Percentiles rank a stretch among this genome's conserved stretches.
phyloP scores from a whole-genome alignment of 2,113 vertebrate genomes.

The Panurus biarmicus region DNA sequence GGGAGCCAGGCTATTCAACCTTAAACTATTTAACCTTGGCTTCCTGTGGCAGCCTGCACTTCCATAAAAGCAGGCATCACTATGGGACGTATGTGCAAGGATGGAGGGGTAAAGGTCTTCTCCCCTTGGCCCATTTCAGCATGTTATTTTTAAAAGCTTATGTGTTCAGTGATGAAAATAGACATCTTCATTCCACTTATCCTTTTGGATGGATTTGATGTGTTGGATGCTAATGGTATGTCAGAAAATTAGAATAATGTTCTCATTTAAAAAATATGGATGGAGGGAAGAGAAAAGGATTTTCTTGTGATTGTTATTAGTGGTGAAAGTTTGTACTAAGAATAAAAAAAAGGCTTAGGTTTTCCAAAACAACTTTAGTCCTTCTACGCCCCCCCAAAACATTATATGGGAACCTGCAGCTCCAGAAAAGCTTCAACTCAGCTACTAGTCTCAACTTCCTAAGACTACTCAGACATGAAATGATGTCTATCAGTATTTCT shows the following conservation, averaged over 20 bases:
- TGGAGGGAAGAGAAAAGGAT: background rate
- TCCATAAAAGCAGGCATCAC: background rate
- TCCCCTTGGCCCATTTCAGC: background rate
- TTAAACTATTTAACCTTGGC: constrained; percentile 7
- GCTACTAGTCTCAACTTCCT: background rate
- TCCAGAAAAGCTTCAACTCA: background rate
- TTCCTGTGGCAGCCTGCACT: background rate
- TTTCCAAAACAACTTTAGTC: background rate
- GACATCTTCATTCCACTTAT: background rate
- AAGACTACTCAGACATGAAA: background rate
- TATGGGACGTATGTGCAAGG: background rate
- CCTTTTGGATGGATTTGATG: background rate
- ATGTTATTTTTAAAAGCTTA: background rate
- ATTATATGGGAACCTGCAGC: background rate
- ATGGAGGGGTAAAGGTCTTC: background rate
- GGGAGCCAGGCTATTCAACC: background rate
- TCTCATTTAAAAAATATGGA: background rate
- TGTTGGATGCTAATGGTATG: background rate
- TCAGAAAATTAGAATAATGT: background rate
- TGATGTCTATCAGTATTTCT: background rate
- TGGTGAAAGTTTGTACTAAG: background rate
- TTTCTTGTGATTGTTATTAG: background rate
- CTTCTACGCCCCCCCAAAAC: accelerated
- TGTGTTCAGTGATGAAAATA: background rate
- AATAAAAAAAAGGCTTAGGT: background rate